phyloP scores from a whole-genome alignment of 2,888 invertebrate species.

The Netelia inedita region DNA sequence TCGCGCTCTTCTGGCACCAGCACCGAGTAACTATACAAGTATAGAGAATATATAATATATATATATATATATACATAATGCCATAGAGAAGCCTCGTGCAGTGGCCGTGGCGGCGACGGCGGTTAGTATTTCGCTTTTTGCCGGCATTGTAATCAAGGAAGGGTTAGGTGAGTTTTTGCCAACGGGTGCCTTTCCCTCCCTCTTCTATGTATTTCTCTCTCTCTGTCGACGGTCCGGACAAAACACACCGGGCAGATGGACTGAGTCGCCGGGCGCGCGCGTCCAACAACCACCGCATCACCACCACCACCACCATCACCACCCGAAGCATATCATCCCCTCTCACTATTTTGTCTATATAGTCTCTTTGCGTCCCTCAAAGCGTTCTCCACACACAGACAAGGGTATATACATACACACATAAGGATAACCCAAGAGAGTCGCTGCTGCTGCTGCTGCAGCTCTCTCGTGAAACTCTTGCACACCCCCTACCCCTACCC shows the following conservation, averaged over 20 bases:
- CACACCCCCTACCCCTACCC: conserved; percentile 12
- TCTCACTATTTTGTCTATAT: conserved; percentile 30
- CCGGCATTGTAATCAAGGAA: conserved; percentile 85
- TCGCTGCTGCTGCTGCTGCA: neutral
- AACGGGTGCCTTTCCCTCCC: conserved; percentile 75
- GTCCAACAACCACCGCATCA: conserved; percentile 66
- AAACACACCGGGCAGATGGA: conserved; percentile 84
- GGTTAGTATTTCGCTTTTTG: conserved; percentile 85
- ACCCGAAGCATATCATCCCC: conserved; percentile 41
- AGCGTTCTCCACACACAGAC: neutral
- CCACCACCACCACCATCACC: conserved; percentile 64
- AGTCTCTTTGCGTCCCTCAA: conserved; percentile 16
- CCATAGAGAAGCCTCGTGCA: conserved; percentile 81
- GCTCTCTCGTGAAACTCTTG: conserved; percentile 30
- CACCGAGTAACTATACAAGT: conserved; percentile 34
- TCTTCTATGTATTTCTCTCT: conserved; percentile 40
- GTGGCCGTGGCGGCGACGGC: conserved; percentile 85
- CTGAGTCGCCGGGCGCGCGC: conserved; percentile 82
- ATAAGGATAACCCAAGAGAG: conserved; percentile 6
- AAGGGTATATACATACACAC: neutral
- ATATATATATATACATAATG: conserved; percentile 37
- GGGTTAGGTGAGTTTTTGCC: conserved; percentile 85
- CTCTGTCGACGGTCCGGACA: conserved; percentile 77
- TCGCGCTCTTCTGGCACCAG: conserved; percentile 71
- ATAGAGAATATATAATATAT: conserved; percentile 25